Evolutionary conservation across 2,888 invertebrate species (phyloP).

Genomic region (Leucoma salicis): DNA sequence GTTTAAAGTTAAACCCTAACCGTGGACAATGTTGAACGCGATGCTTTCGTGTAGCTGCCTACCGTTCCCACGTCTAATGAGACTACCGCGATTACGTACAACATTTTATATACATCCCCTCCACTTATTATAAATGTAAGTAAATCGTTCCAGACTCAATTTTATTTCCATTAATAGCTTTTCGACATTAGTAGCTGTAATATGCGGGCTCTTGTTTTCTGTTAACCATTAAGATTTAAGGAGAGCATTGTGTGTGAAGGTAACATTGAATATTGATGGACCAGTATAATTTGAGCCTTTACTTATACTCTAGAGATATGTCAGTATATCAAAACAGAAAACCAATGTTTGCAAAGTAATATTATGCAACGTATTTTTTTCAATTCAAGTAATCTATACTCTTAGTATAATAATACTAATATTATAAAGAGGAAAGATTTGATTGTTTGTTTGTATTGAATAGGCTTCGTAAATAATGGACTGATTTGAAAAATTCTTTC

Average conservation of each 20-base stretch:
- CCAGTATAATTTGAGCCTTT: conserved; percentile 13
- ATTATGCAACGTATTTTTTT: too few relatives aligned
- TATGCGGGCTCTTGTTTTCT: conserved; percentile 21
- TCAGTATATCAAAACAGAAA: too few relatives aligned
- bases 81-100: conserved; percentile 73
- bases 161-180: conserved; percentile 76
- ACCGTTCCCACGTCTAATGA: conserved; percentile 78
- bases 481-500: too few relatives aligned
- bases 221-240: conserved; percentile 16
- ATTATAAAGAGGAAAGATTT: too few relatives aligned
- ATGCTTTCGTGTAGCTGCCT: conserved; percentile 64
- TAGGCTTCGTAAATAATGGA: too few relatives aligned
- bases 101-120: conserved; percentile 74
- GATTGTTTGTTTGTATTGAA: too few relatives aligned
- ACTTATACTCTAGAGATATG: not conserved
- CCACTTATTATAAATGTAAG: conserved; percentile 77
- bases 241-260: conserved; percentile 8
- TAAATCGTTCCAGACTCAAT: conserved; percentile 72
- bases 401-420: too few relatives aligned
- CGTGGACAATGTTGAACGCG: conserved; percentile 69
- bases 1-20: conserved; percentile 69
- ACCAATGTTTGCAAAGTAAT: too few relatives aligned
- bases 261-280: conserved; percentile 5
- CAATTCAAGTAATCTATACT: too few relatives aligned
- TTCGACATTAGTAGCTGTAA: conserved; percentile 47